phyloP scores from a whole-genome alignment of 2,888 invertebrate genomes.

The Eristalinus sepulchralis region DNA sequence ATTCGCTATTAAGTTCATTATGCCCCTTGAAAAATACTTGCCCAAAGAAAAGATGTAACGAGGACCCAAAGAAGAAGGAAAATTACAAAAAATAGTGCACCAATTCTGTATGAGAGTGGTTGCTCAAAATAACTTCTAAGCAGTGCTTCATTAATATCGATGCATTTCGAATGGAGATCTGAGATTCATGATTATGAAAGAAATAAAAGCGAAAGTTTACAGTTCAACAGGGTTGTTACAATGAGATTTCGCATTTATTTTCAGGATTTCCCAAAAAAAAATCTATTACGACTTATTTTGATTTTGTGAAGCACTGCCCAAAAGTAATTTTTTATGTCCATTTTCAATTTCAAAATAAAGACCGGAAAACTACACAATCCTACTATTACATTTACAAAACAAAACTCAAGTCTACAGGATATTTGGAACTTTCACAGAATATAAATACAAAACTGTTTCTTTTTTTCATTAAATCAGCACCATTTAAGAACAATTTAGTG shows the following conservation, averaged over 20 bases:
- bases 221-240: not conserved
- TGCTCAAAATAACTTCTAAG: slow-evolving; percentile 14
- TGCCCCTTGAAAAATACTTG: not conserved
- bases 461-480: slow-evolving; percentile 34
- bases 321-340: not conserved
- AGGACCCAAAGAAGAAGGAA: not conserved
- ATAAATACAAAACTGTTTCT: slow-evolving; percentile 30
- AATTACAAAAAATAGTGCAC: slow-evolving; percentile 61
- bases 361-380: slow-evolving; percentile 10
- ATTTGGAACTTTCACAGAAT: slow-evolving; percentile 10
- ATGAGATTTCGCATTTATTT: not conserved
- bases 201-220: not conserved
- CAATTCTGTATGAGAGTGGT: slow-evolving; percentile 31
- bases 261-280: no score
- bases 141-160: not conserved
- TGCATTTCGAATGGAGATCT: not conserved
- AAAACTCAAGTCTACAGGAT: not conserved
- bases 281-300: not conserved
- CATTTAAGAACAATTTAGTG: slow-evolving; percentile 23
- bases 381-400: slow-evolving; percentile 69
- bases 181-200: not conserved
- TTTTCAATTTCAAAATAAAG: not conserved
- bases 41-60: not conserved
- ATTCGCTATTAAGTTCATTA: not conserved
- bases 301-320: not conserved